Base-by-base conservation (phyloP, 2,888 invertebrate species). In the Hemithea aestivaria region DNA sequence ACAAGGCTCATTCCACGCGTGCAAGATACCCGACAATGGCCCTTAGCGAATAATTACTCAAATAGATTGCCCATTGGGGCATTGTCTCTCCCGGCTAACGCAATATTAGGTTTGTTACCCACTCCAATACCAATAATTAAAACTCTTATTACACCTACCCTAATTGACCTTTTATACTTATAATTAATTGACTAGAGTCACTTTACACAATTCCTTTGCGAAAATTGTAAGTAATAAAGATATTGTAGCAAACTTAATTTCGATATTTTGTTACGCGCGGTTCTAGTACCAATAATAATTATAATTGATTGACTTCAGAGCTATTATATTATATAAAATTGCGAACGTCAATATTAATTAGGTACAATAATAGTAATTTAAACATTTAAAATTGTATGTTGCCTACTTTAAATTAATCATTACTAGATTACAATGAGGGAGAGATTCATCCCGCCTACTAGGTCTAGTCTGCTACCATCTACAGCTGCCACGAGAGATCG, bases 31-130 rank as follows among this genome's bases (percentile, higher is more conserved):
- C 71, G 81, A 84, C 85, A 84, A 85, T 83, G 72, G 85, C 80
- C 84, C 84, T 85, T 81, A 76, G 84, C 76, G 82, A 73, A 81
- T 85, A 85, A 85, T 87, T 84, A 85, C 84, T 87, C 85, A 84
- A 85, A 87, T 84, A 83, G 84, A 85, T 85, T 82, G 84, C 81
- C 85, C 82, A 81, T 83, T 84, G 78, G 82, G 75, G 82, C 71
- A 82, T 87, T 84, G 83, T 82, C 77, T 78, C 69, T 74, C 66
- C 71, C 66, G 70, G 63, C 67, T 62, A 62, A 69, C 62, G 65
- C 73, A 73, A 74, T 80, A 78, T 72, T 66, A 66, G 65, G 65
- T 66, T 72, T 65, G 71, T 69, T 70, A 65, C 67, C 63, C 64
- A 62, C 64, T 64, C 46, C 62, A 61, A 66, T 66, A 66, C 59